Conservation (phyloP, 2,888 invertebrate genomes). For the Volucella bombylans region DNA sequence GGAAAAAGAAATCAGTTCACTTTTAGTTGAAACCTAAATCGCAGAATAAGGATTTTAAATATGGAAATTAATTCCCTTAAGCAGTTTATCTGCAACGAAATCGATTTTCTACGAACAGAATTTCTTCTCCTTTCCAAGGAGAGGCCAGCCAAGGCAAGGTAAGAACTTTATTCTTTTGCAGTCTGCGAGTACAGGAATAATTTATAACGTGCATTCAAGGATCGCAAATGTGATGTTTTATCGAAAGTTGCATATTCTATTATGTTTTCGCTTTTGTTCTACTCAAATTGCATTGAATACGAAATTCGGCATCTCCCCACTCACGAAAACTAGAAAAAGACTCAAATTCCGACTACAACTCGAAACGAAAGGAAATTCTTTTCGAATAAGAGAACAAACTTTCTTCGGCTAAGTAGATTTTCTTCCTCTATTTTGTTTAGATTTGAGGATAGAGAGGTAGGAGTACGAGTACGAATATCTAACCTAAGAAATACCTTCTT, state of each 20-base stretch:
- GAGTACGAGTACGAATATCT: not conserved
- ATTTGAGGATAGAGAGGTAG: slow-evolving; percentile 23
- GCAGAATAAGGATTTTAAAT: slow-evolving; percentile 25
- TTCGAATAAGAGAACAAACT: slow-evolving; percentile 34
- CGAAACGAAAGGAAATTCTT: slow-evolving; percentile 13
- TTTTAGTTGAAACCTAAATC: no score
- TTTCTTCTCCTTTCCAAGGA: not conserved
- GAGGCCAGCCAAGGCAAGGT: not conserved
- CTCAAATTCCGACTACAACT: no score
- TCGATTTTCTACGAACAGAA: slow-evolving; percentile 51
- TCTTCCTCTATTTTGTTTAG: slow-evolving; percentile 41
- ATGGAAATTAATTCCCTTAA: slow-evolving; percentile 58
- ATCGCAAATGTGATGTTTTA: slow-evolving; percentile 57
- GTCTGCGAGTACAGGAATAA: slow-evolving; percentile 30
- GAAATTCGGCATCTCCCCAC: slow-evolving; percentile 21
- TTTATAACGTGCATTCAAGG: slow-evolving; percentile 65
- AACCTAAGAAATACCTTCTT: slow-evolving; percentile 19
- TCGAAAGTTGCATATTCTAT: slow-evolving; percentile 64
- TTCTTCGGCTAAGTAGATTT: slow-evolving; percentile 45
- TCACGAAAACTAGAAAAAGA: not conserved
- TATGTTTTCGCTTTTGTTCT: slow-evolving; percentile 42
- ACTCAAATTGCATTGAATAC: slow-evolving; percentile 64
- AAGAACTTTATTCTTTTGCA: not conserved
- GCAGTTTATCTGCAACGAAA: slow-evolving; percentile 49
- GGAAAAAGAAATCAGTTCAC: no score